Base-by-base conservation (phyloP, 1,140 invertebrate species). In the Acromyrmex echinatior region DNA sequence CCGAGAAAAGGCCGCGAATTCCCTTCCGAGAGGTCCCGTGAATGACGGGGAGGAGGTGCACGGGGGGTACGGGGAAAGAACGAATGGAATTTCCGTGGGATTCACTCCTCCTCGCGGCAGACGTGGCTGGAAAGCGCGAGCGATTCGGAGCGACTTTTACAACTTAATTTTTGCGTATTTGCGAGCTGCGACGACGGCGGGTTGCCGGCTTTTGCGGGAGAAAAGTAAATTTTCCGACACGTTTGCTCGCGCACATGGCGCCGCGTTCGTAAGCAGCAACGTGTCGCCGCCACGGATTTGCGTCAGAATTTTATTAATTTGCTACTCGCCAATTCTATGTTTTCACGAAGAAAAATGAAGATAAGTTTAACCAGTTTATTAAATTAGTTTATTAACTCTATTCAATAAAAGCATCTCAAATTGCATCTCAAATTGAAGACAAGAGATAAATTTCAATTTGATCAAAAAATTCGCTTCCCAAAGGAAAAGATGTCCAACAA, bases 161-260 rank as follows among this genome's bases (percentile, higher is more conserved):
- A 84, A 84, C 80, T 84, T 84, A 84, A 84, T 84, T 84, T 84
- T 84, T 84, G 80, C 80, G 80, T 84, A 84, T 76, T 84, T 84
- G 80, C 80, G 70, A 76, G 80, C 68, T 49, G 56, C 56, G 56
- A 58, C 56, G n/a, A 58, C 56, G 56, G 21, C 25, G 68, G 70
- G 28, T 45, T 21, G 39, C 70, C 10, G 70, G 80, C 80, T 84
- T 51, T 84, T 62, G 70, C 80, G 70, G 70, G 25, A 84, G 80
- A 60, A 84, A 84, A 84, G 80, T 84, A 84, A 84, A 84, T 84
- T 84, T 84, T 84, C 80, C 80, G 31, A 84, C 80, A 74, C 80
- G 80, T 84, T 84, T 84, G 80, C 70, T 74, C 70, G 70, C 25
- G 80, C 68, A 73, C 25, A 82, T 62, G 56, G 39, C 70, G 25